These are phyloP conservation scores for Dinoponera quadriceps DNA, from an alignment of 1,140 invertebrate species.

Conservation along the genomic window DNA sequence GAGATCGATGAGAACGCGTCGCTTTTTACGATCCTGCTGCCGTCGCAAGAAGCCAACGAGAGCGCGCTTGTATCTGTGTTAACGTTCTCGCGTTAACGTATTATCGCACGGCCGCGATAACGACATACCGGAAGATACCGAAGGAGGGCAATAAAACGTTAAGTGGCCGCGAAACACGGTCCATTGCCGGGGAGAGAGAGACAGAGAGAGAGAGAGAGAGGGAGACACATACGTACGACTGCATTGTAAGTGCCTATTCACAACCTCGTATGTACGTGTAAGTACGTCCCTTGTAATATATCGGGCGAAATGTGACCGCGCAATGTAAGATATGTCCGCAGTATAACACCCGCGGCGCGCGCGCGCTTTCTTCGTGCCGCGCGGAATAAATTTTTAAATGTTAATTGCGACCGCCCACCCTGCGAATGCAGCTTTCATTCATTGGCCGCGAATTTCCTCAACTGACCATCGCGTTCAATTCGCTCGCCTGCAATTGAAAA, in stretches of 20 bases:
- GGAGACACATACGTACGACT: constrained; percentile 45
- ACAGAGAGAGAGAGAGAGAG: too few relatives aligned
- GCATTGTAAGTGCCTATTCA: constrained; percentile 56
- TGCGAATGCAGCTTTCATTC: background rate
- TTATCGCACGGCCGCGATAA: constrained; percentile 34
- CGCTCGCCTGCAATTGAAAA: background rate
- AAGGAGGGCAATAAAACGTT: constrained; percentile 63
- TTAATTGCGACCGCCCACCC: constrained; percentile 2
- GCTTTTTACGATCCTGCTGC: background rate
- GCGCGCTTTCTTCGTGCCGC: constrained; percentile 17
- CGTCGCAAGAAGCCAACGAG: background rate
- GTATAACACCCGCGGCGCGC: constrained; percentile 19
- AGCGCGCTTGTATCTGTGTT: background rate
- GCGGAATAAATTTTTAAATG: constrained; percentile 12
- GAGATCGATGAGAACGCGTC: background rate
- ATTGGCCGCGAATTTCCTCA: background rate
- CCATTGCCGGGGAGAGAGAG: constrained; percentile 41
- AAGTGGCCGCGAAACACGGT: constrained; percentile 55
- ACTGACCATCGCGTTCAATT: background rate
- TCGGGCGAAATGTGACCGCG: constrained; percentile 58
- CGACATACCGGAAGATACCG: constrained; percentile 45
- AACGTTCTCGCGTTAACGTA: background rate
- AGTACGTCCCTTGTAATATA: constrained; percentile 39
- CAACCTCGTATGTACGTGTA: constrained; percentile 34
- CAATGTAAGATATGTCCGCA: constrained; percentile 49